Evolutionary conservation across 2,888 invertebrate genomes (phyloP).

Genomic region (Physocephala rufipes): DNA sequence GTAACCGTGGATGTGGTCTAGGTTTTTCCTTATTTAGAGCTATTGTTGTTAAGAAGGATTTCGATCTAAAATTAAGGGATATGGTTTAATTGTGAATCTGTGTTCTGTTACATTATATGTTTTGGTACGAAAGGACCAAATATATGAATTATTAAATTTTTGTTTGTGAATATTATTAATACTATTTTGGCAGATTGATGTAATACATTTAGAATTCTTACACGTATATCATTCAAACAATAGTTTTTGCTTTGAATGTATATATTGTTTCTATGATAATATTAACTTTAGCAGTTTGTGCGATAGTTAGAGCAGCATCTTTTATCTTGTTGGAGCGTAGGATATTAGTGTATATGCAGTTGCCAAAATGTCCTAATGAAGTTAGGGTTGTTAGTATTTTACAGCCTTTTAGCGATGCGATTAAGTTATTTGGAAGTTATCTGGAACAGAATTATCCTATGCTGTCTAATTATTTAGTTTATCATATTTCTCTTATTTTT

Average conservation of each 20-base stretch:
- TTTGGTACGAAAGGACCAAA: constrained; percentile 84
- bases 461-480: constrained; percentile 71
- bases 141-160: constrained; percentile 67
- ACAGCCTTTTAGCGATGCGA: constrained; percentile 78
- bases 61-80: too few species aligned
- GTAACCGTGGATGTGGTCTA: too few species aligned
- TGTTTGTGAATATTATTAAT: constrained; percentile 59
- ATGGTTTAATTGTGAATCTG: too few species aligned
- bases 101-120: constrained; percentile 71
- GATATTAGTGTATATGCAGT: constrained; percentile 76
- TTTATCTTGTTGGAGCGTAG: constrained; percentile 78
- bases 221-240: constrained; percentile 70
- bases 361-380: constrained; percentile 80
- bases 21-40: too few species aligned
- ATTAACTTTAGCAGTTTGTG: constrained; percentile 67
- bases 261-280: constrained; percentile 65
- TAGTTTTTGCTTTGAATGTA: constrained; percentile 68
- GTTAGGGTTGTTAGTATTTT: constrained; percentile 72
- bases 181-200: constrained; percentile 77
- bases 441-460: constrained; percentile 70
- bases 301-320: constrained; percentile 76
- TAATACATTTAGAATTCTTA: constrained; percentile 77
- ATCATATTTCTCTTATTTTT: constrained; percentile 72
- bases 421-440: constrained; percentile 79
- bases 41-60: too few species aligned